Percentiles rank a stretch among this genome's conserved stretches.
Conservation (phyloP, 2,797 vertebrate genomes). For the Eidolon dupreanum region DNA sequence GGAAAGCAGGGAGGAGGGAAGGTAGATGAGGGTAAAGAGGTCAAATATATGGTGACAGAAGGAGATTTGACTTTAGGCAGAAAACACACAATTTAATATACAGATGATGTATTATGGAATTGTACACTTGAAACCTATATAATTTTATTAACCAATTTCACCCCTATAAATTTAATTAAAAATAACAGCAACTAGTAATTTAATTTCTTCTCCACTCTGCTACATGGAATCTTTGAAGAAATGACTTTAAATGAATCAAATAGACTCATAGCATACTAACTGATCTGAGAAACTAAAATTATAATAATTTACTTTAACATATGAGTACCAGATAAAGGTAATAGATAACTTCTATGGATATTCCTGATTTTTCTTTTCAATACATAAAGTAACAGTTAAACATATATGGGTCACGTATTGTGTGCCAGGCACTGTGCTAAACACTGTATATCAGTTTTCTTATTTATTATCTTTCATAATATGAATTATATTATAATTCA, state of each 20-base stretch:
- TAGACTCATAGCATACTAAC: background rate
- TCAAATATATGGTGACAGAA: no score
- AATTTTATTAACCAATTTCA: no score
- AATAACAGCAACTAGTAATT: background rate
- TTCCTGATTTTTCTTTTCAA: background rate
- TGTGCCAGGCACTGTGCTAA: background rate
- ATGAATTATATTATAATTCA: no score
- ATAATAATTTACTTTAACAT: background rate
- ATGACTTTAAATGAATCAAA: background rate
- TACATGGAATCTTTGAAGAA: background rate
- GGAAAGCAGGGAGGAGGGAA: no score
- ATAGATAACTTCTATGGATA: background rate
- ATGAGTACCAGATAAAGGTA: background rate
- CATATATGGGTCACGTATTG: background rate
- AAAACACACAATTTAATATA: no score
- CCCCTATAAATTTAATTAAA: no score
- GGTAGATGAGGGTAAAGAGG: no score
- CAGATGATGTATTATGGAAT: no score
- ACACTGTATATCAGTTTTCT: background rate
- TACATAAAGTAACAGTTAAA: background rate
- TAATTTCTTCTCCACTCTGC: background rate
- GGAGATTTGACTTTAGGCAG: no score
- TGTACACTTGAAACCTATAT: no score
- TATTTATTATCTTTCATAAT: background rate
- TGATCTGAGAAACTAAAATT: conserved; percentile 3